Evolutionary conservation across 53 echinoderm and acorn worm genomes (phyloP).

Genomic region (Pentamera pediparva): DNA sequence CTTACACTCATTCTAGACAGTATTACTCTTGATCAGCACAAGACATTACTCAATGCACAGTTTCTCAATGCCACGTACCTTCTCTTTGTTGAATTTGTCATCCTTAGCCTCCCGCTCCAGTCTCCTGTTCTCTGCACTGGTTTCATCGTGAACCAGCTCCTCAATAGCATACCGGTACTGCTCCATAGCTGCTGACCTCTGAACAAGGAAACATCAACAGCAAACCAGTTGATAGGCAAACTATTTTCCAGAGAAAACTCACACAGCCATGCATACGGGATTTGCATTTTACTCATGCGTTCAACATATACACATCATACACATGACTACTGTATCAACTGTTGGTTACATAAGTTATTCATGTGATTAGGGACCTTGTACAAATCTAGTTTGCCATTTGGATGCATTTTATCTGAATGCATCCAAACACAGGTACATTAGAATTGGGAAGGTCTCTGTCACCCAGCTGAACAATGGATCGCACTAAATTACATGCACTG

Average conservation of each 20-base stretch:
- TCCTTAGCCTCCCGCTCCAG: slow-evolving; percentile 61
- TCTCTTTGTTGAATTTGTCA: slow-evolving; percentile 71
- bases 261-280: neutral
- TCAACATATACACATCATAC: no score
- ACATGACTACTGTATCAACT: no score
- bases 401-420: no score
- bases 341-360: no score
- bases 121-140: slow-evolving; percentile 72
- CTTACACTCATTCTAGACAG: no score
- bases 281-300: neutral
- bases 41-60: neutral
- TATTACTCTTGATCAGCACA: neutral
- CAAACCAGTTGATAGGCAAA: neutral
- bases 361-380: no score
- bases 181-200: slow-evolving; percentile 86
- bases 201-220: neutral
- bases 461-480: no score
- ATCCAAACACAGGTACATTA: no score
- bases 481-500: no score
- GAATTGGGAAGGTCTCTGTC: no score
- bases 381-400: no score
- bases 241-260: neutral
- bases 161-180: slow-evolving; percentile 94
- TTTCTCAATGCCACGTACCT: slow-evolving; percentile 33
- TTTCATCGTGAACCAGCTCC: slow-evolving; percentile 87